phyloP scores from a whole-genome alignment of 2,888 invertebrate genomes.

The Drosophila nr. perissopoda region DNA sequence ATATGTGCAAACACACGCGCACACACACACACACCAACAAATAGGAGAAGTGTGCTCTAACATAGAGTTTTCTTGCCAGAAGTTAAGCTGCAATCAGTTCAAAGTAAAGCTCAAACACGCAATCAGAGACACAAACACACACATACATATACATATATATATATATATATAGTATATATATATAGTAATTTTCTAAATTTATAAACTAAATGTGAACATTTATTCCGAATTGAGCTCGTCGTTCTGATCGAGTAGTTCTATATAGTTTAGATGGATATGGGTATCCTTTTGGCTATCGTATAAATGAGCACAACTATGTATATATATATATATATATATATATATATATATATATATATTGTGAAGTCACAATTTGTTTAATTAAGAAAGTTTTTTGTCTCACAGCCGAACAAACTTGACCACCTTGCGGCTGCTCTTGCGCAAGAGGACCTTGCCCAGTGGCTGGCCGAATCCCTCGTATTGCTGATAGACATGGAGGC shows the following conservation, averaged over 20 bases:
- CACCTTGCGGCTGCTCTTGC: constrained; percentile 80
- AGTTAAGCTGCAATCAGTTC: background rate
- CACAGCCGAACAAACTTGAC: constrained; percentile 82
- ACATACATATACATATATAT: background rate
- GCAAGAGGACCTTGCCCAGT: constrained; percentile 82
- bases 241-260: background rate
- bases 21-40: background rate
- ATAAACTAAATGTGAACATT: background rate
- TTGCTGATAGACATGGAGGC: constrained; percentile 87
- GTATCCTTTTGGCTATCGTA: background rate
- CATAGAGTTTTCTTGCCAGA: background rate
- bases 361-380: constrained; percentile 39
- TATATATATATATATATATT: background rate
- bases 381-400: constrained; percentile 55
- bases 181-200: background rate
- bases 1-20: constrained; percentile 6
- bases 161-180: background rate
- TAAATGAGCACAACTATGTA: background rate
- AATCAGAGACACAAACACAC: background rate
- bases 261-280: background rate
- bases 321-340: background rate
- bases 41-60: background rate
- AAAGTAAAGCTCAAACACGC: background rate
- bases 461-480: constrained; percentile 84
- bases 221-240: background rate